Conservation (phyloP, 2,113 vertebrate genomes). For the Xerus inauris region DNA sequence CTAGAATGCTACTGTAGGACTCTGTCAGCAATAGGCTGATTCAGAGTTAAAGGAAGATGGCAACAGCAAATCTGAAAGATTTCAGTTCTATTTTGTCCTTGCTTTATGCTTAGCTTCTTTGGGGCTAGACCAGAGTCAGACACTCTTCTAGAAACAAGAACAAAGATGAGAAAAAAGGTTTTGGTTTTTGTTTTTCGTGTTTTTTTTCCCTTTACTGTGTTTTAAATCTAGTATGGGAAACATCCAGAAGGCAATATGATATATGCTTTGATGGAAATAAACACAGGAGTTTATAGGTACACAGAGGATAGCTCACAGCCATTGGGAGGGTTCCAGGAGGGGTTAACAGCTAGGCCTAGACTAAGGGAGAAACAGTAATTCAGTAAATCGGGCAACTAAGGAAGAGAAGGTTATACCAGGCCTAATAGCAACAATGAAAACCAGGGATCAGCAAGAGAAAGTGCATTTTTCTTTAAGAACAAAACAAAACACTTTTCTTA, state of each 20-base stretch:
- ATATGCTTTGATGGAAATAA: background rate
- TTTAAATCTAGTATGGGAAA: background rate
- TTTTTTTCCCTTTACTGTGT: background rate
- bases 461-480: background rate
- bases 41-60: background rate
- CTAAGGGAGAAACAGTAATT: background rate
- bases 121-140: background rate
- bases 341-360: background rate
- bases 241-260: background rate
- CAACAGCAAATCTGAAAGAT: background rate
- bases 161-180: background rate
- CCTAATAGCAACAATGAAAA: background rate
- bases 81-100: background rate
- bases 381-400: background rate
- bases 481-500: rapidly evolving
- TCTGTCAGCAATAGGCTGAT: background rate
- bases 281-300: background rate
- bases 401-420: background rate
- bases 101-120: background rate
- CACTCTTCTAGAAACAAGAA: background rate
- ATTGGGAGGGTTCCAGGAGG: background rate
- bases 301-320: background rate
- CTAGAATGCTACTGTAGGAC: background rate
- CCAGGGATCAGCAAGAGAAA: background rate
- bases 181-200: too few relatives aligned